These are phyloP conservation scores for Sphaerophoria rueppellii DNA, from an alignment of 2,888 invertebrate species.

Conservation along the genomic window DNA sequence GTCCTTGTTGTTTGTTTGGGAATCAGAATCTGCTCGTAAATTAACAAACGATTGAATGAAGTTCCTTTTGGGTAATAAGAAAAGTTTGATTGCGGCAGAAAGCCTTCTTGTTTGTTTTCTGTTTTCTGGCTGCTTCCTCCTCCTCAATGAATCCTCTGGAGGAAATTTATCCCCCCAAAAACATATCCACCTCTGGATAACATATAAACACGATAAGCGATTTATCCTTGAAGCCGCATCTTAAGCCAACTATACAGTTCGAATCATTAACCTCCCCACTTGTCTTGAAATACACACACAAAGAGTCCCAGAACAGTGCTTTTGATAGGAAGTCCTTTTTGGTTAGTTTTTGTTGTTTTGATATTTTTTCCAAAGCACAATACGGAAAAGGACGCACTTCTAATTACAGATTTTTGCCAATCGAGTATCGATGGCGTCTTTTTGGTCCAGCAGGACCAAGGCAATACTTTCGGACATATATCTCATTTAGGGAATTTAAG, in stretches of 20 bases:
- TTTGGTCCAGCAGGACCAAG: constrained; percentile 31
- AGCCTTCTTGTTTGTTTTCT: constrained; percentile 57
- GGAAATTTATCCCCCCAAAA: constrained; percentile 69
- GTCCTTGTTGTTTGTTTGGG: not conserved
- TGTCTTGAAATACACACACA: not conserved
- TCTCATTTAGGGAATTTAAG: constrained; percentile 9
- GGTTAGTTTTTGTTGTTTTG: constrained; percentile 20
- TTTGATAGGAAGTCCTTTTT: not conserved
- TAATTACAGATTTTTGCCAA: constrained; percentile 71
- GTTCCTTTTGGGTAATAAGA: constrained; percentile 73
- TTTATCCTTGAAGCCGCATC: constrained; percentile 57
- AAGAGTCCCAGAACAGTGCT: not conserved
- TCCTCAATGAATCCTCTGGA: constrained; percentile 51
- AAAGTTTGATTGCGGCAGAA: constrained; percentile 72
- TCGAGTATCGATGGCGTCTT: constrained; percentile 65
- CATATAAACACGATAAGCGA: constrained; percentile 46
- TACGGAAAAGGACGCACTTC: constrained; percentile 62
- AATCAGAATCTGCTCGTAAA: constrained; percentile 56
- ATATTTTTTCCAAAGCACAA: constrained; percentile 49
- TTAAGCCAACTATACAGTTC: constrained; percentile 49
- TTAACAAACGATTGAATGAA: constrained; percentile 73
- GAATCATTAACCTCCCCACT: constrained; percentile 68
- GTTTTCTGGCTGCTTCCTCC: not conserved
- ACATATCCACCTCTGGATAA: not conserved
- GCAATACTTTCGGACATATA: constrained; percentile 22